A percentile compares a stretch with the other conserved stretches of the same genome.
These are phyloP conservation scores for Busseola fusca DNA, from an alignment of 2,888 invertebrate genomes.

Conservation along the genomic window DNA sequence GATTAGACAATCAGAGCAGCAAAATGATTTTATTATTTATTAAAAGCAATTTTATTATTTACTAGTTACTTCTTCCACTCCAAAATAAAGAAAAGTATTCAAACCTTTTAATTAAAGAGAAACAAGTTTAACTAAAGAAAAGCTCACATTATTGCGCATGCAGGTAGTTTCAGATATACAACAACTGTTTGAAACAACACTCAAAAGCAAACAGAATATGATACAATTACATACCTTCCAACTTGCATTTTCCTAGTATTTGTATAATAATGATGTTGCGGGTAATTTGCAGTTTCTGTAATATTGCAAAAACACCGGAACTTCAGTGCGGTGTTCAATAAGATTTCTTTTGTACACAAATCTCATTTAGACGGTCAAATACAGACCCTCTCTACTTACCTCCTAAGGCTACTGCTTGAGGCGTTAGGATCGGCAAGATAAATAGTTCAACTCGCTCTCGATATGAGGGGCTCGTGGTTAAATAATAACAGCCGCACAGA, in stretches of 20 bases:
- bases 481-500: too few relatives aligned
- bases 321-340: not conserved
- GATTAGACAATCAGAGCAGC: not conserved
- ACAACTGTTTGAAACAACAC: slow-evolving; percentile 24
- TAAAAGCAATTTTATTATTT: not conserved
- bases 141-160: slow-evolving; percentile 3
- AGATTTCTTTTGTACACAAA: not conserved
- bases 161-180: not conserved
- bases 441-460: not conserved
- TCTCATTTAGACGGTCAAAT: not conserved
- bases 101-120: slow-evolving; percentile 16
- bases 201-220: slow-evolving; percentile 27
- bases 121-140: slow-evolving; percentile 6
- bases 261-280: slow-evolving; percentile 11
- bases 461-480: too few relatives aligned
- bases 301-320: slow-evolving; percentile 3
- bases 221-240: slow-evolving; percentile 39
- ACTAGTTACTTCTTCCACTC: not conserved
- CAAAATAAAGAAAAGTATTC: not conserved
- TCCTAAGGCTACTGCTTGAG: too few relatives aligned
- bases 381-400: not conserved
- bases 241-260: slow-evolving; percentile 11
- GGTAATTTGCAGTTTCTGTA: not conserved
- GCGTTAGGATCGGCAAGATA: not conserved
- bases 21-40: too few relatives aligned